phyloP scores from a whole-genome alignment of 2,113 vertebrate genomes.

The Dinomys branickii region DNA sequence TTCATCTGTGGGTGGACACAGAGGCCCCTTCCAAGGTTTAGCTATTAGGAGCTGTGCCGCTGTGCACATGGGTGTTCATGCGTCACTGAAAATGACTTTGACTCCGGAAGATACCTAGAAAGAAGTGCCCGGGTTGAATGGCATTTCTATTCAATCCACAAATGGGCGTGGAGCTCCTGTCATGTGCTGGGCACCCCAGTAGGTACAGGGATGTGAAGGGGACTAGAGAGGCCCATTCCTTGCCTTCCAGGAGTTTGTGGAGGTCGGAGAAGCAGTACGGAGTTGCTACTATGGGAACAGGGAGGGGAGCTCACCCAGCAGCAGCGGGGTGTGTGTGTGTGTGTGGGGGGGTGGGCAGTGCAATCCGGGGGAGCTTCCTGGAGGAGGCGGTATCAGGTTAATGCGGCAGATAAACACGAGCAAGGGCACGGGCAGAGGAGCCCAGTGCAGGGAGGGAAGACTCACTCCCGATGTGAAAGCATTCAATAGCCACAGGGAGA shows the following conservation, averaged over 20 bases:
- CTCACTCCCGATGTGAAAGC: background rate
- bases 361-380: conserved; percentile 5
- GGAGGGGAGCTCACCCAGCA: background rate
- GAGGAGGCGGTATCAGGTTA: background rate
- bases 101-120: background rate
- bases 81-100: background rate
- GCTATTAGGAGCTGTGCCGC: background rate
- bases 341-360: background rate
- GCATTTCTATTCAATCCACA: too few relatives aligned
- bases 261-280: background rate
- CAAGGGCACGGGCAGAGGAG: background rate
- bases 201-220: background rate
- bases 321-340: too few relatives aligned
- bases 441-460: background rate
- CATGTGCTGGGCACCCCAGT: accelerated
- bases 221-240: background rate
- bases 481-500: background rate
- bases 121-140: too few relatives aligned
- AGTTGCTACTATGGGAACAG: background rate
- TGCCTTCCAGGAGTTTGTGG: background rate
- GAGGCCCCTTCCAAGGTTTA: background rate
- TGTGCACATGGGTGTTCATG: background rate
- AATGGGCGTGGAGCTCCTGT: background rate
- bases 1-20: background rate
- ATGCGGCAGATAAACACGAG: background rate